Evolutionary conservation across 2,888 invertebrate species (phyloP), one percentile per base, ranked within the genome.

Genomic region (Notocelia uddmanniana): DNA sequence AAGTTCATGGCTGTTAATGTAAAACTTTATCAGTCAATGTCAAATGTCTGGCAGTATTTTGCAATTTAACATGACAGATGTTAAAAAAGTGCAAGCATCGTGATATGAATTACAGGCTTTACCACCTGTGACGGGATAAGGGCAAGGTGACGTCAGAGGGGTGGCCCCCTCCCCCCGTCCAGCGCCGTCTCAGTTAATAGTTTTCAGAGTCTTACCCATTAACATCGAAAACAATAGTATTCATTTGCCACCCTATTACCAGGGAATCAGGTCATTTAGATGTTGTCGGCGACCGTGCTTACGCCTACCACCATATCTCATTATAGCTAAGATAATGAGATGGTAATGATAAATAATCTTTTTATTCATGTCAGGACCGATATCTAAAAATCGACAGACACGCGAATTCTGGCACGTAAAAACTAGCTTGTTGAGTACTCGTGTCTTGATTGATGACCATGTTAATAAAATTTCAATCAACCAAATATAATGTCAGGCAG

Each of bases 341-440:
- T 21, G 59, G 59, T 54, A 67, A 66, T 48, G 3, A 37, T 69
- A 31, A 57, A 37, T 69, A 31, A 57, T 62, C 48, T 52, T 59
- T 67, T 72, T 72, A 55, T 60, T 67, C 45, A 62, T 67, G 71
- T 60, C 67, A 72, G 57, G 59, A 66, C 31, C 59, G 59, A 54
- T 71, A 71, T 71, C 52, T 66, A 55, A 54, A 41, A 67, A 67
- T 72, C 60, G 66, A 59, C 55, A 60, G 26, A 19, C 54, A 67
- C 67, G 67, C 67, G 52, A 62, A 67, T 72, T 55, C 18, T 48
- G 34, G 23, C 52, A 50, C 48, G 54, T 66, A 70, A 70, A 71
- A 71, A 67, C 59, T 54, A n/a, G 45, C 60, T 18, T 21, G 45
- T 64, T 55, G 54, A 37, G 41, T 3, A n/a, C 55, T 54, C 66